phyloP scores from a whole-genome alignment of 1,140 invertebrate genomes.

The Penaeus chinensis region DNA sequence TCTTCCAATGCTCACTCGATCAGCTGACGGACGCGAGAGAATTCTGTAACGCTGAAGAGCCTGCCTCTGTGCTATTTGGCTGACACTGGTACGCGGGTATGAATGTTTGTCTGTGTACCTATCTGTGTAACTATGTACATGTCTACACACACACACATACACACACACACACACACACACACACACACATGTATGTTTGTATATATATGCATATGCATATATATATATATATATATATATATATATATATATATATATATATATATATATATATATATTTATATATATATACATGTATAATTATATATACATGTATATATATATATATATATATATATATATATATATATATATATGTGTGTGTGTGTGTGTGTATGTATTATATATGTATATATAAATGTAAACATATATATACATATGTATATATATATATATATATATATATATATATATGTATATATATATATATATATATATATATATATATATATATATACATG shows the following conservation, averaged over 20 bases:
- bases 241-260: conserved; percentile 10
- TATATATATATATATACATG: no score
- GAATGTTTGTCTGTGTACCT: not conserved
- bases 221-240: not conserved
- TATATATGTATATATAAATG: not conserved
- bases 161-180: conserved; percentile 30
- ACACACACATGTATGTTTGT: conserved; percentile 15
- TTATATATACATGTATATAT: not conserved
- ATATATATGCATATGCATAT: conserved; percentile 4
- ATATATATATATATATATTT: conserved; percentile 16
- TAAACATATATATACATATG: not conserved
- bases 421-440: not conserved
- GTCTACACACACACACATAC: not conserved
- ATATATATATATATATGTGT: conserved; percentile 17
- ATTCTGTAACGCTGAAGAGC: no score
- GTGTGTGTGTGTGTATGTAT: not conserved
- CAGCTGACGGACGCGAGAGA: no score
- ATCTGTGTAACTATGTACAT: not conserved
- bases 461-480: conserved; percentile 20
- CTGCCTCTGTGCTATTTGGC: no score
- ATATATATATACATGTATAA: not conserved
- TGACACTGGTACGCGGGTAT: no score
- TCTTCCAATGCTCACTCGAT: no score
- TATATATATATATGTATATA: conserved; percentile 5
- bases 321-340: conserved; percentile 21